Percentiles rank a stretch among this genome's conserved stretches.
Conservation (phyloP, 2,113 vertebrate genomes). For the Syngnathus floridae region DNA sequence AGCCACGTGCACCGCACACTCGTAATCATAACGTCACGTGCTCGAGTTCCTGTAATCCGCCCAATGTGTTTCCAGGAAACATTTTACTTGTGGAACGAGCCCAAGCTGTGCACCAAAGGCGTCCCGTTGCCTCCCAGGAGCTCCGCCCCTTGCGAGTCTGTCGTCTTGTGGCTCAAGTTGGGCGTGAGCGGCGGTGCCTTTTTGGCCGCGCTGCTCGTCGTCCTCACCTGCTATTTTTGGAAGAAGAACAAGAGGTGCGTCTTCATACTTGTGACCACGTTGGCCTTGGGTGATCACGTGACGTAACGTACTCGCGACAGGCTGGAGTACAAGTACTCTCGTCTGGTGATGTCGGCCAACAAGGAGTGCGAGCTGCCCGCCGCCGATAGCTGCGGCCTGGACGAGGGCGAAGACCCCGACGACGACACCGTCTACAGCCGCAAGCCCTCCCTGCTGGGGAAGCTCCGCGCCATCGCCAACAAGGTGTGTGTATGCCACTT, state of each 20-base stretch:
- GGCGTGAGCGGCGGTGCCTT: slow-evolving; percentile 84
- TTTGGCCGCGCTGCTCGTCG: slow-evolving; percentile 81
- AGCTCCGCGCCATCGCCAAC: slow-evolving; percentile 88
- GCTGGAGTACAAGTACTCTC: slow-evolving; percentile 96
- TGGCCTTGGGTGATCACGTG: not conserved
- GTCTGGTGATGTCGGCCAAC: slow-evolving; percentile 91
- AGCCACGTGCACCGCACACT: slow-evolving; percentile 18
- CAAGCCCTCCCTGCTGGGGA: slow-evolving; percentile 84
- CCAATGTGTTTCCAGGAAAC: slow-evolving; percentile 72
- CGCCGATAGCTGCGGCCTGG: slow-evolving; percentile 94
- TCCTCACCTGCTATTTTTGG: slow-evolving; percentile 97
- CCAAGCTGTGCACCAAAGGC: slow-evolving; percentile 84
- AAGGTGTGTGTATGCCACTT: slow-evolving; percentile 65
- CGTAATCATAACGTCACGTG: not conserved
- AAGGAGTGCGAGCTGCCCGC: slow-evolving; percentile 92
- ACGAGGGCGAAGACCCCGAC: slow-evolving; percentile 89
- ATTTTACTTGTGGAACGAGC: slow-evolving; percentile 91
- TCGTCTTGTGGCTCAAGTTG: slow-evolving; percentile 91
- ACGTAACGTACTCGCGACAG: slow-evolving; percentile 56
- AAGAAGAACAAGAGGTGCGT: slow-evolving; percentile 95
- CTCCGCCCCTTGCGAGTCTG: slow-evolving; percentile 79
- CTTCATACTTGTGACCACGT: not conserved
- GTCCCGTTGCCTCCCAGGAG: slow-evolving; percentile 77
- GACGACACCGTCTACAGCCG: slow-evolving; percentile 86
- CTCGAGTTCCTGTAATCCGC: not conserved